Base-by-base conservation (phyloP, 2,888 invertebrate genomes). In the Steinernema carpocapsae region DNA sequence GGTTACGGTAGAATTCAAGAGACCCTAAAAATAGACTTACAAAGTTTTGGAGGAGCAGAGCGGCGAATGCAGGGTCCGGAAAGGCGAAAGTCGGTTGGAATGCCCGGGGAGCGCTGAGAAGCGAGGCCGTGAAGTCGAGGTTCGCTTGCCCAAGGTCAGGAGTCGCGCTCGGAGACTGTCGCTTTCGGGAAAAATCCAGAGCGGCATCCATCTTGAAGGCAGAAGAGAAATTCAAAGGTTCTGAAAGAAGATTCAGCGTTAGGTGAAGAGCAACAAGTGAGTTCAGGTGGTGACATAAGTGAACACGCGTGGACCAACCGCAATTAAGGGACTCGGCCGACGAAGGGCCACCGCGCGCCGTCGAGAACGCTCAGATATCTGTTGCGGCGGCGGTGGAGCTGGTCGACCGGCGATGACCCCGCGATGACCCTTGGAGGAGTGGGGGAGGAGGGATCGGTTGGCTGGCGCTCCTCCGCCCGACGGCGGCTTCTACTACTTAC, bases 401-500 rank as follows among this genome's bases (percentile, higher is more conserved):
- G 37, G 37, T 48, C 64, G 64, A 64, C 64, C 64, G 64, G n/a
- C 64, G 64, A 64, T 64, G 64, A 64, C 64, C 64, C 64, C 64
- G 64, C 64, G 64, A 64, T 64, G 64, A 64, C 64, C 64, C 64
- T 64, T 64, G 17, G 64, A 64, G 64, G 32, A 26, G 64, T 17
- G 64, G 22, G 64, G 64, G 64, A 64, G 64, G 26, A 64, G 64
- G 26, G 64, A 22, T 26, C 56, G 56, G 56, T 26, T 26, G 56
- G 24, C 56, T 56, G 56, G 22, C 56, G 56, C 17, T 22, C 29
- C 64, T 48, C 48, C 48, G 48, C n/a, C 48, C 48, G 37, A 37
- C 10, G 64, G 64, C 64, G 64, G 64, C 64, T 64, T 64, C 64
- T 64, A 64, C 32, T 32, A 64, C 64, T 64, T 64, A 64, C 64